phyloP scores from a whole-genome alignment of 2,113 vertebrate genomes.

The Hippocampus barbouri region DNA sequence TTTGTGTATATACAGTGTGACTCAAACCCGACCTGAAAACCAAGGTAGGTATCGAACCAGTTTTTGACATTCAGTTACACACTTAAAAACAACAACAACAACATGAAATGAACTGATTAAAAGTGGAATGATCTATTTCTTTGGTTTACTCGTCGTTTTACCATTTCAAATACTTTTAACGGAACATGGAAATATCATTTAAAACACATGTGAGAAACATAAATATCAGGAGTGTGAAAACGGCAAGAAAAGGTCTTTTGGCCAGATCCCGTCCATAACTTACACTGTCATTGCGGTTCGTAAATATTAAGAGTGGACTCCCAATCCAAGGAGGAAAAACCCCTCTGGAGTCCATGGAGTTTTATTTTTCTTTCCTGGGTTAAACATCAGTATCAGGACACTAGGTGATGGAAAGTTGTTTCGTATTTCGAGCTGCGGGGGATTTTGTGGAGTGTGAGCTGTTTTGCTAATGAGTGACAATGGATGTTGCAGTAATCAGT shows the following conservation, averaged over 20 bases:
- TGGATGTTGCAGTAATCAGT: not conserved
- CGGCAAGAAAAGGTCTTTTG: slow-evolving; percentile 56
- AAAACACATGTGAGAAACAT: slow-evolving; percentile 51
- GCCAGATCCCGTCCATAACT: slow-evolving; percentile 61
- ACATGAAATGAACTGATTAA: not conserved
- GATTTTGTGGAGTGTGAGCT: not conserved
- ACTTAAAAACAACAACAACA: not conserved
- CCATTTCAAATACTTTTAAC: slow-evolving; percentile 20
- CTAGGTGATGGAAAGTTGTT: slow-evolving; percentile 4
- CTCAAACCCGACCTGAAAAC: not conserved
- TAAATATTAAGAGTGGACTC: slow-evolving; percentile 72
- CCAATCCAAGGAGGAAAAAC: slow-evolving; percentile 44
- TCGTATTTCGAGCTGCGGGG: not conserved
- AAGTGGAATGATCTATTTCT: not conserved
- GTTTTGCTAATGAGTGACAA: not conserved
- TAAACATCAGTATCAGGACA: slow-evolving; percentile 31
- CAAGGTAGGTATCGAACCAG: not conserved
- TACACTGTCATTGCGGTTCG: slow-evolving; percentile 48
- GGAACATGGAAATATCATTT: slow-evolving; percentile 47
- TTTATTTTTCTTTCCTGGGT: slow-evolving; percentile 29
- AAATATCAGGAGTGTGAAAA: slow-evolving; percentile 69
- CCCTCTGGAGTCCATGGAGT: slow-evolving; percentile 12
- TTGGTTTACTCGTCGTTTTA: not conserved
- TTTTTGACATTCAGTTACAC: not conserved
- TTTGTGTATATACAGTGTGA: not conserved